These are phyloP conservation scores for Cantharis rustica DNA, from an alignment of 2,888 invertebrate genomes.

Conservation along the genomic window DNA sequence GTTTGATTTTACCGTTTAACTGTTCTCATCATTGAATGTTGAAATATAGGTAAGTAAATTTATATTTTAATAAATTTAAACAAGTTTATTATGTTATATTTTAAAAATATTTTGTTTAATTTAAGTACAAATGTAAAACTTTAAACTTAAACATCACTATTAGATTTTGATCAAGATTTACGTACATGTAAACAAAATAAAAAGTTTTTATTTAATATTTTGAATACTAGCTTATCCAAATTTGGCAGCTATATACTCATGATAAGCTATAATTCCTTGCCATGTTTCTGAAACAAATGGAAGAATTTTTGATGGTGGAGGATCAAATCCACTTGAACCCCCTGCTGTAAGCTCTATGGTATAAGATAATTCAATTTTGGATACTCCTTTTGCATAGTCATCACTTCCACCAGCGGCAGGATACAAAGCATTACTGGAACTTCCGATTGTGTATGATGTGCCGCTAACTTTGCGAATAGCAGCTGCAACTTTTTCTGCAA, in stretches of 20 bases:
- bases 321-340: constrained; percentile 60
- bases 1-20: too few relatives aligned
- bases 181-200: neutral
- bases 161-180: neutral
- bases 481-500: constrained; percentile 55
- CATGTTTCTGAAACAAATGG: constrained; percentile 66
- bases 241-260: constrained; percentile 48
- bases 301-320: constrained; percentile 60
- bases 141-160: neutral
- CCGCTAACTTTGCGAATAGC: constrained; percentile 52
- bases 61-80: too few relatives aligned
- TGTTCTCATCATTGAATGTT: too few relatives aligned
- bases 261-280: constrained; percentile 60
- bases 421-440: constrained; percentile 56
- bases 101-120: too few relatives aligned
- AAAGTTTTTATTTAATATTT: neutral
- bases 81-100: too few relatives aligned
- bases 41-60: too few relatives aligned
- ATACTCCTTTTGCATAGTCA: constrained; percentile 66
- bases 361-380: constrained; percentile 64
- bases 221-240: constrained; percentile 52
- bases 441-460: constrained; percentile 60
- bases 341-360: constrained; percentile 68
- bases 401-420: constrained; percentile 68
- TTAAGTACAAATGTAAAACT: neutral